Evolutionary conservation across 2,797 vertebrate species (phyloP).

Genomic region (Pseudopleuronectes americanus): DNA sequence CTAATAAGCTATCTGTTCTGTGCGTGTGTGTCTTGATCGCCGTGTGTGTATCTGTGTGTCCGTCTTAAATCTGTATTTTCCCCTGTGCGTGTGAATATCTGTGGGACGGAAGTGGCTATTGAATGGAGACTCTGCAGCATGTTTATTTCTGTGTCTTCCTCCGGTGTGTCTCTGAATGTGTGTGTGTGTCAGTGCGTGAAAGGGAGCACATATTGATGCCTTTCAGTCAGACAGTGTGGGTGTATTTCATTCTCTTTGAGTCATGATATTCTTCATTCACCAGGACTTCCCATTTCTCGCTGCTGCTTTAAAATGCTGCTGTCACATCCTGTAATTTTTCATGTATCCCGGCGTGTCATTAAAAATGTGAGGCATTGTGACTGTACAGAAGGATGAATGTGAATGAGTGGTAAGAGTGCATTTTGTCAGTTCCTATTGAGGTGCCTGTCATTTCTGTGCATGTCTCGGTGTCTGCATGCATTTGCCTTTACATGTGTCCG

Average conservation of each 20-base stretch:
- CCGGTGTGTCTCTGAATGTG: conserved; percentile 58
- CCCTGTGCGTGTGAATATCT: conserved; percentile 59
- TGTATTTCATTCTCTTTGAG: conserved; percentile 79
- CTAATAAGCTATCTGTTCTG: conserved; percentile 78
- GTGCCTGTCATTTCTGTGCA: conserved; percentile 43
- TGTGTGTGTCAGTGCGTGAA: conserved; percentile 61
- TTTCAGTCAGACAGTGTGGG: conserved; percentile 82
- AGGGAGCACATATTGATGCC: conserved; percentile 74
- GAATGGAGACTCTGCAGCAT: conserved; percentile 76
- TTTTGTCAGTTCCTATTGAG: conserved; percentile 35
- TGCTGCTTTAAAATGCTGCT: conserved; percentile 34
- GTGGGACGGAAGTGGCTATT: conserved; percentile 56
- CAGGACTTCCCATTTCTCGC: conserved; percentile 42
- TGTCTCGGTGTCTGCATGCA: conserved; percentile 38
- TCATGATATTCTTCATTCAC: conserved; percentile 76
- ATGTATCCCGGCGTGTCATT: conserved; percentile 33
- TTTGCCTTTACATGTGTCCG: conserved; percentile 27
- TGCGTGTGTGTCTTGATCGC: conserved; percentile 42
- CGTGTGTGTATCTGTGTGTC: conserved; percentile 21
- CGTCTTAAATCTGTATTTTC: conserved; percentile 49
- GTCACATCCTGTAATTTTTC: conserved; percentile 37
- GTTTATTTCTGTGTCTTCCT: conserved; percentile 74
- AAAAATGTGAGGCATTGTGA: conserved; percentile 40
- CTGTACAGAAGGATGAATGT: conserved; percentile 44
- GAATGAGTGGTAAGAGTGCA: conserved; percentile 40